Percentiles rank a stretch among this genome's conserved stretches.
These are phyloP conservation scores for Phaenicophaeus curvirostris DNA, from an alignment of 2,797 vertebrate species.

Conservation along the genomic window DNA sequence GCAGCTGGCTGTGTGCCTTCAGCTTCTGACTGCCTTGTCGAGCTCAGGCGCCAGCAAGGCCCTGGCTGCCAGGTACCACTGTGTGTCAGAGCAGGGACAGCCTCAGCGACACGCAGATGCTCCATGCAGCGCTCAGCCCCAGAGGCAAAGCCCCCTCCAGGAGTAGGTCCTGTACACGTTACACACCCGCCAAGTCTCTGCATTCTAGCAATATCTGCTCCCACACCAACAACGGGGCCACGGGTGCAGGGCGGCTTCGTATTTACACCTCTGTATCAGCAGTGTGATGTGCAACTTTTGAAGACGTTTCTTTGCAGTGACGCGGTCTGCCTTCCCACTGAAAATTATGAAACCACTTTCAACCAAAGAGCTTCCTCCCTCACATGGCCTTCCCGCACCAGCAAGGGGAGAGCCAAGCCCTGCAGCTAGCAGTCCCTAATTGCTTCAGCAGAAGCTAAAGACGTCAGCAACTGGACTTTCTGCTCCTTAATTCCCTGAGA, in stretches of 20 bases:
- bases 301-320: neutral
- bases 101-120: rapidly evolving
- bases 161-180: rapidly evolving
- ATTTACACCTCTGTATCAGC: neutral
- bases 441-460: constrained; percentile 40
- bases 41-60: neutral
- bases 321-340: neutral
- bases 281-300: rapidly evolving
- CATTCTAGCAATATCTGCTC: neutral
- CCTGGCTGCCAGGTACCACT: neutral
- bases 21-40: neutral
- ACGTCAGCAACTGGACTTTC: neutral
- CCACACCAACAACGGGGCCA: neutral
- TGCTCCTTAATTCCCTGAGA: neutral
- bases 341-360: neutral
- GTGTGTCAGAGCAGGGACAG: too few species aligned
- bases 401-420: neutral
- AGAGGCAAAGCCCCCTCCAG: rapidly evolving
- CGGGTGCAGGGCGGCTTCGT: neutral
- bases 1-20: neutral
- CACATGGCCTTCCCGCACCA: neutral
- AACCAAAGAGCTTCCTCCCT: neutral
- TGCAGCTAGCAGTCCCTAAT: neutral
- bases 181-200: neutral
- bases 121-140: rapidly evolving